Evolutionary conservation across 2,113 vertebrate species (phyloP), one percentile per base, ranked within the genome.

Genomic region (Heterotilapia buettikoferi): DNA sequence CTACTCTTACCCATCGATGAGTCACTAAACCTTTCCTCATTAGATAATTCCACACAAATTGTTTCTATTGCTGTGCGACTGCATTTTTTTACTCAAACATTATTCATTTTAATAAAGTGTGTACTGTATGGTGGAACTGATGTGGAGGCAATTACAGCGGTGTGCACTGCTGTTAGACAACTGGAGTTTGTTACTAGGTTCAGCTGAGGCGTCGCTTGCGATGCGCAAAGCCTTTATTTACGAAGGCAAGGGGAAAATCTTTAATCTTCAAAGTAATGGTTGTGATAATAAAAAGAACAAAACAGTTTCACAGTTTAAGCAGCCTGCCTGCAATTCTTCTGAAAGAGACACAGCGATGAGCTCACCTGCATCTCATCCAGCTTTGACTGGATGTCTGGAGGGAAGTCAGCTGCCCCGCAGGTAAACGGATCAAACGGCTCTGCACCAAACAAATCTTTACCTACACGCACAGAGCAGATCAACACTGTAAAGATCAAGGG

Each of bases 281-380:
- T 2, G 2, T 52, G 79, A 36, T 36, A 71, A 84, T 40, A 40
- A 54, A 24, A 40, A 57, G 26, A 79, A 86, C 7, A 24, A 80
- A 31, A 31, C 9, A 10, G 7, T 8, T 83, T 88, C 84, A 82
- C 50, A 50, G 54, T 40, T 24, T 33, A 3, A 43, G 13, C 82
- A 16, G 52, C 68, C 26, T 68, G 13, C 52, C 38, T 24, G 38
- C 31, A 11, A 45, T n/a, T 87, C 54, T 29, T 9, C 8, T 18
- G 45, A 6, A 71, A 73, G 38, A 36, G 45, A 82, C 38, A 5
- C 38, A 92, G 89, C 40, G 57, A 54, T 86, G 66, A n/a, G 92
- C 91, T 98, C 96, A 99, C 99, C 98, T 99, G 99, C 98, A 99
- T 99, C 96, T 99, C 99, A 88, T 99, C 99, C 96, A 99, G 96